Evolutionary conservation across 2,113 vertebrate species (phyloP).

Genomic region (Seriola aureovittata): DNA sequence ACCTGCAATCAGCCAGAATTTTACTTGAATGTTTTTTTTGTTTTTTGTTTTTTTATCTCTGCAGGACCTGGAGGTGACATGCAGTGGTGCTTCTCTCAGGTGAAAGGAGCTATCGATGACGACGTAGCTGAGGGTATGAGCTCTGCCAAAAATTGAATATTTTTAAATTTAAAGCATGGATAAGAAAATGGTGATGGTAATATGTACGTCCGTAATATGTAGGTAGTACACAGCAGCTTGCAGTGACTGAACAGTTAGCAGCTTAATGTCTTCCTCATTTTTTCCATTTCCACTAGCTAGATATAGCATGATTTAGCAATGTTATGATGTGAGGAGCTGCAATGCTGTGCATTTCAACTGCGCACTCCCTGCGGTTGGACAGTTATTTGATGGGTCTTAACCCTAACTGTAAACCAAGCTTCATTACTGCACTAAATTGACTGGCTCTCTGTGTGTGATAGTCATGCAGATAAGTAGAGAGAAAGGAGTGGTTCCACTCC

Average conservation of each 20-base stretch:
- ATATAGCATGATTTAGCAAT: not conserved
- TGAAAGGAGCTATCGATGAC: conserved; percentile 99
- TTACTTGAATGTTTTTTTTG: not conserved
- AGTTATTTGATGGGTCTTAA: not conserved
- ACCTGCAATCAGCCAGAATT: not conserved
- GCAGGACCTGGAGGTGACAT: conserved; percentile 92
- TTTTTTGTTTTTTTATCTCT: not conserved
- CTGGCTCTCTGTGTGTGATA: not conserved
- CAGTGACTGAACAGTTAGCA: not conserved
- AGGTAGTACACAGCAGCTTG: not conserved
- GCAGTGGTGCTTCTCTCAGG: conserved; percentile 99
- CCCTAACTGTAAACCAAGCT: too few relatives aligned
- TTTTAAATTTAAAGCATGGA: not conserved
- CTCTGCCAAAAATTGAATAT: not conserved
- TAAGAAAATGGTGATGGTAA: not conserved
- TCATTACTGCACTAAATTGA: not conserved
- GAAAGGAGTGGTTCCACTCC: too few relatives aligned
- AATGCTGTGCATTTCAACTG: not conserved
- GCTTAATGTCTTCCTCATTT: not conserved
- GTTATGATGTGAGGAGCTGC: not conserved
- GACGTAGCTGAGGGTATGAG: conserved; percentile 97
- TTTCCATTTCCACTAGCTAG: not conserved
- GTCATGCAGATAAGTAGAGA: not conserved
- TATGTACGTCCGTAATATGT: too few relatives aligned
- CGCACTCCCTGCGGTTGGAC: not conserved